phyloP scores from a whole-genome alignment of 2,113 vertebrate species.

The Lucifuga dentata region DNA sequence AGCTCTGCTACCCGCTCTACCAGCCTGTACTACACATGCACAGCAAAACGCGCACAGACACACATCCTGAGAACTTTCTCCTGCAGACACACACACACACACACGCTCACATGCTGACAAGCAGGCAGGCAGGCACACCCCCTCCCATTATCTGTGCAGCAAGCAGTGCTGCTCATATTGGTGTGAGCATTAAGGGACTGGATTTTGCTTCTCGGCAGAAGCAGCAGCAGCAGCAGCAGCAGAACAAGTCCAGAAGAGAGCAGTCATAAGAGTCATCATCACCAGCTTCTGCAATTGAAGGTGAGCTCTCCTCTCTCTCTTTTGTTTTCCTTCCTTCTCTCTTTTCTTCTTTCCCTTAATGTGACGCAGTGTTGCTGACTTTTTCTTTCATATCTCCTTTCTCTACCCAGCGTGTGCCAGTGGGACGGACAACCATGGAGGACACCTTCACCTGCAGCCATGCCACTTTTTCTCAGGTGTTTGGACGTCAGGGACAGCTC shows the following conservation, averaged over 20 bases:
- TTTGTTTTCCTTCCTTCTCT: neutral
- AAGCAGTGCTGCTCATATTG: conserved; percentile 58
- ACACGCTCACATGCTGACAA: conserved; percentile 44
- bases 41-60: conserved; percentile 39
- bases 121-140: conserved; percentile 51
- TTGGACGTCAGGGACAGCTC: conserved; percentile 85
- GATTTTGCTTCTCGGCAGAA: conserved; percentile 52
- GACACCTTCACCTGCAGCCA: conserved; percentile 83
- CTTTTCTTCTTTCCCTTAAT: conserved; percentile 21
- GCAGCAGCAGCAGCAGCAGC: conserved; percentile 40
- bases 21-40: conserved; percentile 26
- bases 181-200: conserved; percentile 59
- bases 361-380: conserved; percentile 72
- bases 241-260: conserved; percentile 54
- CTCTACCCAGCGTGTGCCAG: conserved; percentile 42
- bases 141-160: conserved; percentile 63
- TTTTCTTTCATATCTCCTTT: conserved; percentile 13
- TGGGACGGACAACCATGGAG: conserved; percentile 76
- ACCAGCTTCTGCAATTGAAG: conserved; percentile 52
- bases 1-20: conserved; percentile 55
- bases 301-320: conserved; percentile 26
- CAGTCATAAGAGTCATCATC: conserved; percentile 52
- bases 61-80: conserved; percentile 4
- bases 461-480: conserved; percentile 85
- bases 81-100: conserved; percentile 6